A percentile compares a stretch with the other conserved stretches of the same genome.
These are phyloP conservation scores for Orius insidiosus DNA, from an alignment of 1,140 invertebrate genomes.

Conservation along the genomic window DNA sequence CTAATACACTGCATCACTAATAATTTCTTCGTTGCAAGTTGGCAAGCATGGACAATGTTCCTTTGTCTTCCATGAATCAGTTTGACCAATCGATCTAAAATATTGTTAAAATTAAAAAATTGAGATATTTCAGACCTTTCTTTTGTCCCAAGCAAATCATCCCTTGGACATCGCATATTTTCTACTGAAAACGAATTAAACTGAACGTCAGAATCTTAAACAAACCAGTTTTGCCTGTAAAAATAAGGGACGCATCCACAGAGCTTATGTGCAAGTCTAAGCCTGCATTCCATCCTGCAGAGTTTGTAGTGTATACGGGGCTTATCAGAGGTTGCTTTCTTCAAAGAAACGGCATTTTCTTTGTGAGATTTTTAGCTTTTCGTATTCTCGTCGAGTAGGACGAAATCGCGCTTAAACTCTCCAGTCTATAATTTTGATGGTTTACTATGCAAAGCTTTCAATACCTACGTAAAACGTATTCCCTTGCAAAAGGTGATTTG, in stretches of 20 bases:
- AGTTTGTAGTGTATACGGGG: slow-evolving; percentile 47
- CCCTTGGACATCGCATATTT: slow-evolving; percentile 34
- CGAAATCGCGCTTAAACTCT: slow-evolving; percentile 19
- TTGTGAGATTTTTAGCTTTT: slow-evolving; percentile 33
- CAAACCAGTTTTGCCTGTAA: slow-evolving; percentile 31
- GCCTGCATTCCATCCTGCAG: slow-evolving; percentile 45
- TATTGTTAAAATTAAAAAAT: no score
- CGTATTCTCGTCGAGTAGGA: neutral
- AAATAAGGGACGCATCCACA: slow-evolving; percentile 48
- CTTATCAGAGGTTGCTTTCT: slow-evolving; percentile 37
- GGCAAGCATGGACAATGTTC: no score
- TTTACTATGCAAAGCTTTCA: no score
- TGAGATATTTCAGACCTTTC: slow-evolving; percentile 32
- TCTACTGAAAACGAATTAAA: neutral
- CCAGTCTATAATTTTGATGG: no score
- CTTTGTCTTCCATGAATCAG: no score
- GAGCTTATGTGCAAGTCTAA: slow-evolving; percentile 32
- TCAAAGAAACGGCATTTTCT: slow-evolving; percentile 43
- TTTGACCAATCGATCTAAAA: no score
- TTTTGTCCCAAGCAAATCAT: slow-evolving; percentile 35
- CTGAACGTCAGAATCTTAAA: neutral
- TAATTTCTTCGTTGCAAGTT: no score
- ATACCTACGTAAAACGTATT: slow-evolving; percentile 18
- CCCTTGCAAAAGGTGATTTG: slow-evolving; percentile 29
- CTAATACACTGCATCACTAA: no score